These are phyloP conservation scores for Micropoecilia bifurca DNA, from an alignment of 2,797 vertebrate species.

Conservation along the genomic window DNA sequence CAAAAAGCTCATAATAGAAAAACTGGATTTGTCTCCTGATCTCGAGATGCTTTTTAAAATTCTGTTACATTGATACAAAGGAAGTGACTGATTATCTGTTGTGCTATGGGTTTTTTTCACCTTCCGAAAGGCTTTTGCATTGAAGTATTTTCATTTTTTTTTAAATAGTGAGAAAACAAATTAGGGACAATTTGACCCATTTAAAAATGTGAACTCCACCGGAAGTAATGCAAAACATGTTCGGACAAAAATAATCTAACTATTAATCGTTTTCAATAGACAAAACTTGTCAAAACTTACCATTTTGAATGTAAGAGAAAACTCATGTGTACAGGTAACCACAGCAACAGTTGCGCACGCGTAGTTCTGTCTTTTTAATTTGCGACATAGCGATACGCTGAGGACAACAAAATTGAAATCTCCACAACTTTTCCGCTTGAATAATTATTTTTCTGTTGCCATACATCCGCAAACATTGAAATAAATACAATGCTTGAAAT, in stretches of 20 bases:
- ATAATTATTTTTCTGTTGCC: too few relatives aligned
- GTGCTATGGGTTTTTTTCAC: not conserved
- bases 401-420: not conserved
- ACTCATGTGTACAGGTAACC: conserved; percentile 38
- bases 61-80: too few relatives aligned
- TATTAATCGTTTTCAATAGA: not conserved
- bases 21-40: too few relatives aligned
- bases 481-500: not conserved
- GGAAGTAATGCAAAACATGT: not conserved
- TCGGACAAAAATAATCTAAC: not conserved
- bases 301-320: conserved; percentile 33
- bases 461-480: not conserved
- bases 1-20: too few relatives aligned
- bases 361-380: conserved; percentile 10
- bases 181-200: not conserved
- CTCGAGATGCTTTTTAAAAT: too few relatives aligned
- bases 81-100: too few relatives aligned
- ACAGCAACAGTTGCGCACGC: conserved; percentile 56
- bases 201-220: not conserved
- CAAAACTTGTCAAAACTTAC: conserved; percentile 44
- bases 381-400: not conserved
- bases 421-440: too few relatives aligned
- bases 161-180: not conserved
- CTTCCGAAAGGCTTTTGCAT: not conserved
- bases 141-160: not conserved